Base-by-base conservation (phyloP, 2,888 invertebrate genomes). In the Diaperis boleti region DNA sequence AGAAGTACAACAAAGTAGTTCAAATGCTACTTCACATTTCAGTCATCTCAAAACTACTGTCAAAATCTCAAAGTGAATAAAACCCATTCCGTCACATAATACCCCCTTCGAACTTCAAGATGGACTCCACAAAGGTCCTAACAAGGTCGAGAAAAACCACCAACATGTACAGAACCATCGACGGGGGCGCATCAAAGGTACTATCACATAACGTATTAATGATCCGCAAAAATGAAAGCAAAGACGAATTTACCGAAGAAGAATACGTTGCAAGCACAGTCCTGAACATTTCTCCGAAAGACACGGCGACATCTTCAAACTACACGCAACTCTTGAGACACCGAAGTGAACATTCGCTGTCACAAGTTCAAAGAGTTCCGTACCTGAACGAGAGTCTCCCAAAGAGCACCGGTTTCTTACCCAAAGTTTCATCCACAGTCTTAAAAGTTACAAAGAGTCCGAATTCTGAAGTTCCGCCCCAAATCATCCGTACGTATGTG, bases 141-240 rank as follows among this genome's bases (percentile, higher is more conserved):
- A 2, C 44, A 1, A 56, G 35, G 13, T 56, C 56, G 8, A 29
- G 15, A 31, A 56, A 56, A 33, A 31, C 10, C 5, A 56, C 56
- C 22, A 35, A 45, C 45, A 37, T 56, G 8, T 39, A 10, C 31
- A 18, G 11, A 5, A 29, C 10, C n/a, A 15, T 35, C 6, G 7
- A 8, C 3, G 17, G 10, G 4, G 6, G n/a, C 4, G 35, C 49
- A 0, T 49, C 49, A 10, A 4, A 8, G 14, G 35, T 37, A 1
- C 1, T 15, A 8, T 52, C 52, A 7, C 11, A 22, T 1, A 22
- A 20, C 1, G n/a, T 52, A 1, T 13, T 52, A 7, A n/a, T 37
- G n/a, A 2, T 52, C 7, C 52, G 39, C 14, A 17, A 35, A 7
- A 22, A 35, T 1, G 18, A 17, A 20, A 10, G 11, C 6, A 20